phyloP scores from a whole-genome alignment of 2,797 vertebrate species.

The Micrastur ruficollis region DNA sequence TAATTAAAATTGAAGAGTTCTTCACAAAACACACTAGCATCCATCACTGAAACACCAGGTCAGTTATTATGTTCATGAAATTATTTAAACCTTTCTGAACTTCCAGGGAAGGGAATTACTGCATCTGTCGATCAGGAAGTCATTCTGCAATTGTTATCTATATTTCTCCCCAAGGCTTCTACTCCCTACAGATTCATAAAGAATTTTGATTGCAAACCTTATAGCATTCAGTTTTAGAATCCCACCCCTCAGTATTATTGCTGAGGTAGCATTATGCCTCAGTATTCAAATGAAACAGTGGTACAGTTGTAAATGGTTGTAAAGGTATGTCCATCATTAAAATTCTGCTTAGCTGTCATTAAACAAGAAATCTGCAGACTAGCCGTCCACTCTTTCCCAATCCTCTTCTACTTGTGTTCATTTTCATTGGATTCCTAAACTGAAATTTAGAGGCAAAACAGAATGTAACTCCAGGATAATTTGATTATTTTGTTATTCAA shows the following conservation, averaged over 20 bases:
- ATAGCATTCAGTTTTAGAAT: constrained; percentile 27
- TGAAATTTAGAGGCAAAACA: neutral
- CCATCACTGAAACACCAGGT: neutral
- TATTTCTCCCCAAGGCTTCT: constrained; percentile 35
- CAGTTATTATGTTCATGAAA: constrained; percentile 30
- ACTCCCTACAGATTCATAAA: neutral
- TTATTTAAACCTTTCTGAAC: constrained; percentile 47
- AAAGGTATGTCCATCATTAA: neutral
- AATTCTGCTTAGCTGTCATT: neutral
- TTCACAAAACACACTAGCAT: constrained; percentile 1
- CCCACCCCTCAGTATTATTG: neutral
- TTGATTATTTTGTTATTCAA: neutral
- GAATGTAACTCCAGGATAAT: neutral
- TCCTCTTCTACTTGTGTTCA: neutral
- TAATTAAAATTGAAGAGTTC: constrained; percentile 52
- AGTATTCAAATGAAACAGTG: neutral
- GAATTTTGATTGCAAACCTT: neutral
- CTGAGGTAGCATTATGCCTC: neutral
- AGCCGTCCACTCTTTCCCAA: neutral
- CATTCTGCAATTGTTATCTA: constrained; percentile 19
- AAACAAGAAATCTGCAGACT: neutral
- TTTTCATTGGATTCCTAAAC: neutral
- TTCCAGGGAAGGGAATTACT: constrained; percentile 20
- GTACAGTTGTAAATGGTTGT: neutral
- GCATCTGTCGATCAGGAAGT: constrained; percentile 31